Evolutionary conservation across 2,113 vertebrate genomes (phyloP).

Genomic region (Bufo bufo): DNA sequence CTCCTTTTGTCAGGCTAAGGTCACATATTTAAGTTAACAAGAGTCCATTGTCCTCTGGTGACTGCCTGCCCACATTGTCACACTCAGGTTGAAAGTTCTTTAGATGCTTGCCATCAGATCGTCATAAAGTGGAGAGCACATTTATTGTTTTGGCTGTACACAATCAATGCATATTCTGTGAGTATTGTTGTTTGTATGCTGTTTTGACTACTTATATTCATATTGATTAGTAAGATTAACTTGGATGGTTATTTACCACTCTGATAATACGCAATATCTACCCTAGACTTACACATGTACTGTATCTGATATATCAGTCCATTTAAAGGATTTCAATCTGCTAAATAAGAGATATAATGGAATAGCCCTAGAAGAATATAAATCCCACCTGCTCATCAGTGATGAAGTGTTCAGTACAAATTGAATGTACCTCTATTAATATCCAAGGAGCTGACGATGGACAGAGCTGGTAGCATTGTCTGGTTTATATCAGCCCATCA

Average conservation of each 20-base stretch:
- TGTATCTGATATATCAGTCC: background rate
- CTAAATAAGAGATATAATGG: background rate
- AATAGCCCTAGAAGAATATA: background rate
- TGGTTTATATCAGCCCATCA: background rate
- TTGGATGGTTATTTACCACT: background rate
- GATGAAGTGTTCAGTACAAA: background rate
- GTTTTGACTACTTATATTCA: background rate
- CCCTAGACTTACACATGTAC: background rate
- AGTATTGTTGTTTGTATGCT: background rate
- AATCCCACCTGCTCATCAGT: conserved; percentile 10
- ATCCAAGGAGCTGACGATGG: background rate
- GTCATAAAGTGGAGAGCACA: background rate
- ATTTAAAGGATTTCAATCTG: background rate
- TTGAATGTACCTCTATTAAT: conserved; percentile 4
- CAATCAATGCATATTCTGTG: background rate
- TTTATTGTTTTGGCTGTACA: background rate
- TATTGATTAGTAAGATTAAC: background rate
- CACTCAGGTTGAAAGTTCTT: conserved; percentile 19
- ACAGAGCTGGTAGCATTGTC: background rate
- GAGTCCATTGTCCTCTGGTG: conserved; percentile 53
- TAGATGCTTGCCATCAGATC: background rate
- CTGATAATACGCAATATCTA: background rate
- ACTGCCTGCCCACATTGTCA: conserved; percentile 11
- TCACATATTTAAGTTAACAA: conserved; percentile 50
- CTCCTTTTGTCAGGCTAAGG: conserved; percentile 49